A percentile compares a stretch with the other conserved stretches of the same genome.
Conservation (phyloP, 92 coral and sea anemone species). For the Paragorgia papillata region DNA sequence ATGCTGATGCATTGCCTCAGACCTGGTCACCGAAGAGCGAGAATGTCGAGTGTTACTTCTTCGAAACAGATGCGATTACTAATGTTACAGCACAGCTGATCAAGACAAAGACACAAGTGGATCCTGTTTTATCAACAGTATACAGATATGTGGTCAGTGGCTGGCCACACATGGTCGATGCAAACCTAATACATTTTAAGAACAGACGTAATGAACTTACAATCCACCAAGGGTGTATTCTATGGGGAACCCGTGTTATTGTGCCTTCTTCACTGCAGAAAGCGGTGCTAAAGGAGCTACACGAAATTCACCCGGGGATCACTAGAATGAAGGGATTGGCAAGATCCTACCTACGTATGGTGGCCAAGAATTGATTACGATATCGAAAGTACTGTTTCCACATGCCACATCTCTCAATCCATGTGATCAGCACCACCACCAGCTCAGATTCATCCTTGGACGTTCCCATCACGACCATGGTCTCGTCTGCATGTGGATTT, state of each 20-base stretch:
- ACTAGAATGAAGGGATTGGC: conserved; percentile 54
- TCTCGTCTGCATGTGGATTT: conserved; percentile 51
- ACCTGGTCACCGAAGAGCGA: conserved; percentile 55
- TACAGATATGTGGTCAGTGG: conserved; percentile 32
- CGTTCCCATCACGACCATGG: conserved; percentile 46
- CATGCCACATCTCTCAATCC: no score
- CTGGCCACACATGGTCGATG: conserved; percentile 53
- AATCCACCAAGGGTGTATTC: conserved; percentile 52
- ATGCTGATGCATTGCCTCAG: conserved; percentile 77
- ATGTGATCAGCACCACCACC: no score
- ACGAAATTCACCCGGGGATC: conserved; percentile 58
- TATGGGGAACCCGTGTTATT: conserved; percentile 52
- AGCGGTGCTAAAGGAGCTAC: conserved; percentile 46
- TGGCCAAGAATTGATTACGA: no score
- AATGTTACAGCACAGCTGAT: conserved; percentile 57
- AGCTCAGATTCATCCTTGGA: conserved; percentile 41
- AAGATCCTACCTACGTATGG: no score
- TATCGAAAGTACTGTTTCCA: no score
- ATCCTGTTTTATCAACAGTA: conserved; percentile 55
- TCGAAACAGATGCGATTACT: conserved; percentile 53
- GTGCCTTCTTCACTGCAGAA: conserved; percentile 46
- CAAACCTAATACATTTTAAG: conserved; percentile 34
- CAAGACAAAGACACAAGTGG: conserved; percentile 47
- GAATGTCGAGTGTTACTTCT: no score
- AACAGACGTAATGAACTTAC: conserved; percentile 42